phyloP scores from a whole-genome alignment of 1,140 invertebrate species.

The Mesaphorura yosii region DNA sequence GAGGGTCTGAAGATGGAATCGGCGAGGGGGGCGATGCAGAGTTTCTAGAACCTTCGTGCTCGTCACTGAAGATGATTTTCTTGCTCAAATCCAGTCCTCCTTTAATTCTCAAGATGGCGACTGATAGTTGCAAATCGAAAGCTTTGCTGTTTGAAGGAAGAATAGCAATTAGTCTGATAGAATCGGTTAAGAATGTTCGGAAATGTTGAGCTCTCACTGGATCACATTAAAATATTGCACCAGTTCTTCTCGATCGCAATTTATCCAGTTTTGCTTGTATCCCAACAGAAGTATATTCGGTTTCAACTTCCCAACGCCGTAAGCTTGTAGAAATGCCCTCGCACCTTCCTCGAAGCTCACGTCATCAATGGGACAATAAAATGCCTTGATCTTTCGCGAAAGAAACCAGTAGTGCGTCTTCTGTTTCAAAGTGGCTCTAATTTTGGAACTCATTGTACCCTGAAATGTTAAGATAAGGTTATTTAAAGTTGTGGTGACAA shows the following conservation, averaged over 20 bases:
- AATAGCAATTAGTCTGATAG: neutral
- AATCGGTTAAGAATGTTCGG: neutral
- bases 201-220: constrained; percentile 33
- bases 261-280: constrained; percentile 39
- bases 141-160: constrained; percentile 56
- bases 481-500: neutral
- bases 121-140: constrained; percentile 79
- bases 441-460: constrained; percentile 33
- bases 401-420: constrained; percentile 39
- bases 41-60: too few relatives aligned
- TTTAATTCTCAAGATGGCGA: constrained; percentile 70
- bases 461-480: constrained; percentile 17
- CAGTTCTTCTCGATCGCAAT: constrained; percentile 33
- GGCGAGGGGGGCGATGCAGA: constrained; percentile 2
- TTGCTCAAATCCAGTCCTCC: constrained; percentile 58
- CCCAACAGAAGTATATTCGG: constrained; percentile 78
- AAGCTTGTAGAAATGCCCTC: constrained; percentile 60
- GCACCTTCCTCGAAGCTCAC: constrained; percentile 43
- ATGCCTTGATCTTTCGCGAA: constrained; percentile 41
- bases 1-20: constrained; percentile 31
- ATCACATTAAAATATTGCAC: constrained; percentile 41
- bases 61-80: constrained; percentile 26
- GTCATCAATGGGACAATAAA: constrained; percentile 40
- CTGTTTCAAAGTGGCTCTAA: constrained; percentile 41
- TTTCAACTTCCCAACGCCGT: constrained; percentile 74